Evolutionary conservation across 1,140 invertebrate genomes (phyloP), one percentile per base, ranked within the genome.

Genomic region (Zaprionus ornatus): DNA sequence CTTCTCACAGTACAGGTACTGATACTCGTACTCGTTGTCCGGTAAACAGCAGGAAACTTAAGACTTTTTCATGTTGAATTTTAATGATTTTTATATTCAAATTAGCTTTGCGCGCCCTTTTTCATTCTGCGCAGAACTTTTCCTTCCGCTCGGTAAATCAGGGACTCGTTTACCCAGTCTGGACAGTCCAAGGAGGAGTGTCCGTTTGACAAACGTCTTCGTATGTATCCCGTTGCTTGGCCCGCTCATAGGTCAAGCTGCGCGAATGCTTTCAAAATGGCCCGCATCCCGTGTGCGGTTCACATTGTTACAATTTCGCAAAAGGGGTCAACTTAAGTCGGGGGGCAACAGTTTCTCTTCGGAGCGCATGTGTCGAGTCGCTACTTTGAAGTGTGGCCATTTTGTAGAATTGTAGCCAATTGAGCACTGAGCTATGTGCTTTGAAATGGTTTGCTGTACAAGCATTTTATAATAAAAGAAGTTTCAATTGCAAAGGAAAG

Each of bases 11-110:
- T 84, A 55, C 68, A 45, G 67, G 23, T 63, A 12, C 62, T 45
- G 17, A n/a, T 25, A 66, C 63, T 35, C 37, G 13, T 9, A 7
- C 4, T n/a, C 37, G 6, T 45, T 40, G 37, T 65, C 54, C 32
- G 19, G 15, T 54, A 35, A 77, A 57, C 71, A 88, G 70, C 80
- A 66, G 70, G 85, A 88, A 88, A 88, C 85, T 88, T 90, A 88
- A 88, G 85, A 88, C 81, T 72, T 88, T 88, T 88, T 88, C 75
- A 74, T 78, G 85, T 72, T 78, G 85, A 90, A 90, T 90, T 90
- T 90, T 88, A 88, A 88, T 90, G 85, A 88, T 88, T 88, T 88
- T 90, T 88, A 83, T 88, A 88, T 88, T 88, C 79, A 88, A 88
- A 88, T 88, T 80, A 88, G 85, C 63, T 74, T 68, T 59, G 81